Evolutionary conservation across 1,140 invertebrate species (phyloP), one percentile per base, ranked within the genome.

Genomic region (Lordiphosa mommai): DNA sequence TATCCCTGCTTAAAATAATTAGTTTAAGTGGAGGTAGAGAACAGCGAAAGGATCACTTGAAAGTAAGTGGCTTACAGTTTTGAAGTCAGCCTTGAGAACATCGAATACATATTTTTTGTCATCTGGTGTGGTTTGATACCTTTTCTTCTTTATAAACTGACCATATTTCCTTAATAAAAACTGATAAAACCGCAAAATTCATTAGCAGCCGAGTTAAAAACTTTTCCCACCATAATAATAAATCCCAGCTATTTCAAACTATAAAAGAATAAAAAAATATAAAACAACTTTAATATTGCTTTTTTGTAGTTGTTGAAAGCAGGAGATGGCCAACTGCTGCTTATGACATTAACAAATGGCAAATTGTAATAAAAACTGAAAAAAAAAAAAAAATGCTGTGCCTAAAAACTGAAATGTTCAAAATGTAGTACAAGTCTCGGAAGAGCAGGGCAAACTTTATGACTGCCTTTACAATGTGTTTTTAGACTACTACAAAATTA

Each of bases 291-390:
- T 52, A 48, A 57, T 53, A 44, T 55, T 41, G 51, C 48, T 58
- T 57, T 41, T 41, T 46, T 23, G 20, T 13, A 27, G 16, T 23
- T 5, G 12, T 6, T 16, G 27, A 47, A 30, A 17, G 14, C 2
- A 9, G 9, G 16, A 23, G 36, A 13, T 58, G 52, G 43, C 57
- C 34, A 40, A 52, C 23, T 27, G 23, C 23, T 74, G 65, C 56
- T 71, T 63, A 67, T 71, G 76, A 67, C 71, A 84, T 58, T 67
- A 68, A 76, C 56, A 82, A 82, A 80, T 80, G 49, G 66, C 74
- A 41, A 80, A 73, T 66, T 61, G 65, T 70, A 70, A 73, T 80
- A 80, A 80, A 71, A 70, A 48, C 27, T n/a, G n/a, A 36, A 34
- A 51, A 46, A 33, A 58, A 37, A 38, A 41, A 23, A 13, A 47